phyloP scores from a whole-genome alignment of 2,113 vertebrate species.

The Gracilinanus agilis region DNA sequence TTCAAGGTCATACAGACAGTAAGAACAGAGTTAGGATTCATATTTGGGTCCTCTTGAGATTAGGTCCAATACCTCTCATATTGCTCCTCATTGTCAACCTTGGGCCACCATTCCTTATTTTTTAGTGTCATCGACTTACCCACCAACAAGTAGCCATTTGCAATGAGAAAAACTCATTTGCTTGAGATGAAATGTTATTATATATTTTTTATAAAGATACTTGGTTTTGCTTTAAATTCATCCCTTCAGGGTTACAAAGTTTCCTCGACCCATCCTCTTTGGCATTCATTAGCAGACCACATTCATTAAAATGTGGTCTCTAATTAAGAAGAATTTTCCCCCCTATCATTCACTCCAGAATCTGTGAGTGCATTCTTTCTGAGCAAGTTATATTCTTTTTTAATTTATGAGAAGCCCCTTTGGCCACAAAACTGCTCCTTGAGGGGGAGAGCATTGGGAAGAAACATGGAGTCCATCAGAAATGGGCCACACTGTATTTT shows the following conservation, averaged over 20 bases:
- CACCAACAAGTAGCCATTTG: conserved; percentile 65
- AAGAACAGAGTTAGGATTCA: not conserved
- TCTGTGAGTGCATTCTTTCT: conserved; percentile 66
- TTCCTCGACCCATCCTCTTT: conserved; percentile 60
- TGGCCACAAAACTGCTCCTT: conserved; percentile 61
- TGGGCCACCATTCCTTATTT: conserved; percentile 78
- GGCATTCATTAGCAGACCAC: conserved; percentile 73
- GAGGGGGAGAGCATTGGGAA: conserved; percentile 52
- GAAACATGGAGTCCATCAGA: conserved; percentile 44
- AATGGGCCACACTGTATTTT: conserved; percentile 40
- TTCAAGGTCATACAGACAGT: not conserved
- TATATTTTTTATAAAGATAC: conserved; percentile 79
- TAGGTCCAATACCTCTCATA: not conserved
- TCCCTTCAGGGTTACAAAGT: conserved; percentile 77
- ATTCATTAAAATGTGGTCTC: conserved; percentile 76
- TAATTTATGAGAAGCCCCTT: conserved; percentile 66
- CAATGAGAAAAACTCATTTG: conserved; percentile 71
- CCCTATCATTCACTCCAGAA: conserved; percentile 76
- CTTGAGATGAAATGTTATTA: conserved; percentile 67
- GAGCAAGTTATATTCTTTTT: conserved; percentile 65
- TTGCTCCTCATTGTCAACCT: not conserved
- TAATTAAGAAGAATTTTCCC: conserved; percentile 78
- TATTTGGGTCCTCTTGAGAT: not conserved
- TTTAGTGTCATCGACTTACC: conserved; percentile 61
- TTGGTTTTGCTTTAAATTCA: conserved; percentile 83